Conservation (phyloP, 2,888 invertebrate species). For the Heterodera filipjevi region DNA sequence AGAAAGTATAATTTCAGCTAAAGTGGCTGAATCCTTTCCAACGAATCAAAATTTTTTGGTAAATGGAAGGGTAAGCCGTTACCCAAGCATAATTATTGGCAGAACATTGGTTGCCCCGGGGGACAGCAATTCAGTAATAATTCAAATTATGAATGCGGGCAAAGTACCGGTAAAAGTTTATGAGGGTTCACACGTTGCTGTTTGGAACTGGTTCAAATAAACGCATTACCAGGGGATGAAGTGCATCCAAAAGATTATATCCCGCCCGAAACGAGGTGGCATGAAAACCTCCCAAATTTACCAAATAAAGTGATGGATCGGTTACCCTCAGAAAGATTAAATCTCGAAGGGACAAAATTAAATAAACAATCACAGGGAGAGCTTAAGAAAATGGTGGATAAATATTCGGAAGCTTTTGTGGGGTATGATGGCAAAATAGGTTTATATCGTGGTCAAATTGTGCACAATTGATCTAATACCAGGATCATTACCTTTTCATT, state of each 20-base stretch:
- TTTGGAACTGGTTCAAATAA: background rate
- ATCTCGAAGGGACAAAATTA: conserved; percentile 4
- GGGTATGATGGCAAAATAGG: background rate
- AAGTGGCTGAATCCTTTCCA: too few species aligned
- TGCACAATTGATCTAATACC: conserved; percentile 26
- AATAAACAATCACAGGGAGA: background rate
- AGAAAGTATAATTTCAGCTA: too few species aligned
- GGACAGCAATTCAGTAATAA: too few species aligned
- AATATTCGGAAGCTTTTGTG: conserved; percentile 8
- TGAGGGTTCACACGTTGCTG: background rate
- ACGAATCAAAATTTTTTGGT: too few species aligned
- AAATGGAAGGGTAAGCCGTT: too few species aligned
- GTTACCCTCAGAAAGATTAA: background rate
- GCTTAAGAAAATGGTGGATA: background rate
- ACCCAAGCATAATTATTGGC: too few species aligned
- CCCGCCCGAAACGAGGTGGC: conserved; percentile 4
- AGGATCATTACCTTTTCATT: conserved; percentile 16
- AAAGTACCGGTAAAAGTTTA: background rate
- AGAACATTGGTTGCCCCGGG: too few species aligned
- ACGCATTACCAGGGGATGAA: background rate
- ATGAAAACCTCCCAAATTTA: background rate
- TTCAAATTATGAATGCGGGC: too few species aligned
- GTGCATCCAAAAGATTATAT: background rate
- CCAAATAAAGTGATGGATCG: background rate
- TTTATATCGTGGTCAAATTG: background rate